phyloP scores from a whole-genome alignment of 2,888 invertebrate species.

The Hydraecia micacea region DNA sequence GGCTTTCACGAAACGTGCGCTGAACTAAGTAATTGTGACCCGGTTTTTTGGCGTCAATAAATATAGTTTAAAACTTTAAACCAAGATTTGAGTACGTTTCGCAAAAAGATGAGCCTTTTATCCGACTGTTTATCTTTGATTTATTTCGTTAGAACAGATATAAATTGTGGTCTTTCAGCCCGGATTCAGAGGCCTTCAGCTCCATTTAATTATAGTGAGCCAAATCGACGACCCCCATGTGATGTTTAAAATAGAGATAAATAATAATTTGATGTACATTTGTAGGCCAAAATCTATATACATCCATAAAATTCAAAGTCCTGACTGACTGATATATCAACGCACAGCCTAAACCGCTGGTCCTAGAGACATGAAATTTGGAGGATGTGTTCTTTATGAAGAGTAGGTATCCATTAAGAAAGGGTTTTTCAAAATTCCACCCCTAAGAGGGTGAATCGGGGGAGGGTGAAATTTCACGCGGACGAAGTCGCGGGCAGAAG shows the following conservation, averaged over 20 bases:
- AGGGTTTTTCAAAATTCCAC: too few species aligned
- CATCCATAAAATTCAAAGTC: too few species aligned
- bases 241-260: background rate
- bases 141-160: background rate
- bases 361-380: too few species aligned
- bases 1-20: constrained; percentile 33
- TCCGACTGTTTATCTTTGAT: background rate
- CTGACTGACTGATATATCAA: too few species aligned
- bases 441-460: too few species aligned
- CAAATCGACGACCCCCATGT: background rate
- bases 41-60: background rate
- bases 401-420: too few species aligned
- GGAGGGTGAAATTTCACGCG: too few species aligned
- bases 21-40: constrained; percentile 8
- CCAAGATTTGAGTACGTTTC: background rate
- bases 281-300: background rate
- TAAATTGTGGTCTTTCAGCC: background rate
- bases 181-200: background rate
- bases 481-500: too few species aligned
- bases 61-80: background rate
- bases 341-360: too few species aligned
- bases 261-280: background rate
- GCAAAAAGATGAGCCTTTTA: background rate
- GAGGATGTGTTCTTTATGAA: too few species aligned
- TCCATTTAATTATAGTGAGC: background rate